A percentile compares a stretch with the other conserved stretches of the same genome.
Conservation (phyloP, 2,888 invertebrate species). For the Rotaria socialis region DNA sequence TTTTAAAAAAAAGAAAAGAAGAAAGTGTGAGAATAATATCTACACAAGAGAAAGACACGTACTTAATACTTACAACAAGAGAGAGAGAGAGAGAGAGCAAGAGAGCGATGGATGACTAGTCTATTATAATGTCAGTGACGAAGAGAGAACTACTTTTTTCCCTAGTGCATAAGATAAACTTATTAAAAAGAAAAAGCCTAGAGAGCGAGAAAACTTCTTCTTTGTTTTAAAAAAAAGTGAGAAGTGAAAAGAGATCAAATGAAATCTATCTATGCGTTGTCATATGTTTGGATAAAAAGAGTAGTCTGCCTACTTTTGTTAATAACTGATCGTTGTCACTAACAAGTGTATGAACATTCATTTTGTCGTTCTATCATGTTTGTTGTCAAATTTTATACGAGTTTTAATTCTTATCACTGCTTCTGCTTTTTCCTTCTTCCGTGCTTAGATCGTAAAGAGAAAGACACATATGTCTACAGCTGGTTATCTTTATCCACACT, state of each 20-base stretch:
- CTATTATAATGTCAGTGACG: background rate
- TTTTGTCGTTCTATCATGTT: background rate
- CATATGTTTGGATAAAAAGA: background rate
- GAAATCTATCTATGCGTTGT: background rate
- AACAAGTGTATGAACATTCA: background rate
- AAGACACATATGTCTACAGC: too few relatives aligned
- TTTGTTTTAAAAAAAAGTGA: background rate
- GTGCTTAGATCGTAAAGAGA: too few relatives aligned
- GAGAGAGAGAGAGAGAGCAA: background rate
- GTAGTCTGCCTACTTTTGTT: background rate
- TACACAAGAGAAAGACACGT: background rate
- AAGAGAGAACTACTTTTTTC: background rate
- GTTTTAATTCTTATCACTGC: background rate
- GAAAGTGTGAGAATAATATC: background rate
- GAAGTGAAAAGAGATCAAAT: background rate
- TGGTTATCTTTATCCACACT: background rate
- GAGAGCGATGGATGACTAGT: background rate
- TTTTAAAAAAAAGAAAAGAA: background rate
- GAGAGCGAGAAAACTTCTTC: background rate
- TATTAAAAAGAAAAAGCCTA: background rate
- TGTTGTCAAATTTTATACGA: too few relatives aligned
- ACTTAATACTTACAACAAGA: slow-evolving; percentile 7
- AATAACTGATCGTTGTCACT: background rate
- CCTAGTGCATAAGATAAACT: background rate
- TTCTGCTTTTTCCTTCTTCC: background rate